A percentile compares a stretch with the other conserved stretches of the same genome.
phyloP scores from a whole-genome alignment of 2,113 vertebrate genomes.

The Chaetura pelagica region DNA sequence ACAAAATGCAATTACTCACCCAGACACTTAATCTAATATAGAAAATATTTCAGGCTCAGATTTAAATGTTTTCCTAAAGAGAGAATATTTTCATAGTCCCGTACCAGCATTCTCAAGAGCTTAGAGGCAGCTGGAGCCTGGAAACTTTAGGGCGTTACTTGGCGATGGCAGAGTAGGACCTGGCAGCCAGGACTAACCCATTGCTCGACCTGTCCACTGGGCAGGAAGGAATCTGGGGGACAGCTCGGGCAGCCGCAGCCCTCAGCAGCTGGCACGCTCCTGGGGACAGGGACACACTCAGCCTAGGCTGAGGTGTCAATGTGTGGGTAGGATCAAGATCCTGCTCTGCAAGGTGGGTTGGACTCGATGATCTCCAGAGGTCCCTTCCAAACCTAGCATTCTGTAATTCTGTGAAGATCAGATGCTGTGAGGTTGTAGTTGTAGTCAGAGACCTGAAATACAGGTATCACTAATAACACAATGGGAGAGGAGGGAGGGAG shows the following conservation, averaged over 20 bases:
- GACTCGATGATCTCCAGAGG: no score
- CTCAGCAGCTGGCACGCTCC: rapidly evolving
- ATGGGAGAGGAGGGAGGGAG: no score
- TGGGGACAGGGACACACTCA: neutral
- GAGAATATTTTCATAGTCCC: neutral
- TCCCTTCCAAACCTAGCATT: no score
- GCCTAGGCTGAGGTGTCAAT: neutral
- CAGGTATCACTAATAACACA: neutral
- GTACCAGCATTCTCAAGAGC: rapidly evolving
- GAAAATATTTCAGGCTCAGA: neutral
- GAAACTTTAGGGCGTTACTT: rapidly evolving
- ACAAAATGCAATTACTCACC: neutral
- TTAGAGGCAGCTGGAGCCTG: neutral
- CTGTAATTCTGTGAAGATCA: no score
- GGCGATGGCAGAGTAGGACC: no score
- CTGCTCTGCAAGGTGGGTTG: no score
- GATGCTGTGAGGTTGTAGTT: neutral
- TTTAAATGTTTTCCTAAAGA: neutral
- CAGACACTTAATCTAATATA: neutral
- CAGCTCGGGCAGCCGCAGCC: neutral
- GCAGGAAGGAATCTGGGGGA: neutral
- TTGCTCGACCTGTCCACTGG: neutral
- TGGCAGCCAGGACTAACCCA: no score
- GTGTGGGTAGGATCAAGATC: no score
- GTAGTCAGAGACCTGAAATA: neutral